phyloP scores from a whole-genome alignment of 1,140 invertebrate species.

The Neodiprion pinetum region DNA sequence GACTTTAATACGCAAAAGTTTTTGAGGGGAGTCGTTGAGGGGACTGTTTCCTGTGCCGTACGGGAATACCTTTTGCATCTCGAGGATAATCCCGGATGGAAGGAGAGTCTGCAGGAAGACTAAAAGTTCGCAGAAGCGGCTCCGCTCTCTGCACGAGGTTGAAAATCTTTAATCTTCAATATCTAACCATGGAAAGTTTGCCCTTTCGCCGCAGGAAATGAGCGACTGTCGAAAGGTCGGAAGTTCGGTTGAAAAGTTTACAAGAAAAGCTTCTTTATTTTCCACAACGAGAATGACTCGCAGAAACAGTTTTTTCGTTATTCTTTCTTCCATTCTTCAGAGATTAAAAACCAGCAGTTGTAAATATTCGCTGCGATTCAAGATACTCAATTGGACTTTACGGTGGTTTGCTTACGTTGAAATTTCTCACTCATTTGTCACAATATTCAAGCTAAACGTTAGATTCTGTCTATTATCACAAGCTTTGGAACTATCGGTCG shows the following conservation, averaged over 20 bases:
- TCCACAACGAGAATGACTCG: neutral
- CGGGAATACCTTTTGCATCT: neutral
- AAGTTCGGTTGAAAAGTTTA: neutral
- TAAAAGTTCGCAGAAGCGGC: neutral
- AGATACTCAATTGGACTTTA: no score
- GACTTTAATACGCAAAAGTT: neutral
- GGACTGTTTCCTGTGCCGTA: neutral
- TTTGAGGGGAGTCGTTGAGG: neutral
- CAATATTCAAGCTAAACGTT: no score
- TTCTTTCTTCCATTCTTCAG: neutral
- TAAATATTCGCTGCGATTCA: no score
- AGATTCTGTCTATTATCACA: no score
- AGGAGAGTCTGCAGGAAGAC: neutral
- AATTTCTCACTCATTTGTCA: no score
- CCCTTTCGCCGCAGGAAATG: neutral
- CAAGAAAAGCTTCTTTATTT: neutral
- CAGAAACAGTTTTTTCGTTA: neutral
- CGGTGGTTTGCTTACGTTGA: no score
- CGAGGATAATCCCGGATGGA: neutral
- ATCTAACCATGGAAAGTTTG: neutral
- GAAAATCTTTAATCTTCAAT: slow-evolving; percentile 1
- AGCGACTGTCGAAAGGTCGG: neutral
- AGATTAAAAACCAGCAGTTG: neutral
- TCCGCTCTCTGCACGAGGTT: neutral
- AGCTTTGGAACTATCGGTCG: no score